A percentile compares a stretch with the other conserved stretches of the same genome.
Conservation (phyloP, 2,113 vertebrate species). For the Rissa tridactyla region DNA sequence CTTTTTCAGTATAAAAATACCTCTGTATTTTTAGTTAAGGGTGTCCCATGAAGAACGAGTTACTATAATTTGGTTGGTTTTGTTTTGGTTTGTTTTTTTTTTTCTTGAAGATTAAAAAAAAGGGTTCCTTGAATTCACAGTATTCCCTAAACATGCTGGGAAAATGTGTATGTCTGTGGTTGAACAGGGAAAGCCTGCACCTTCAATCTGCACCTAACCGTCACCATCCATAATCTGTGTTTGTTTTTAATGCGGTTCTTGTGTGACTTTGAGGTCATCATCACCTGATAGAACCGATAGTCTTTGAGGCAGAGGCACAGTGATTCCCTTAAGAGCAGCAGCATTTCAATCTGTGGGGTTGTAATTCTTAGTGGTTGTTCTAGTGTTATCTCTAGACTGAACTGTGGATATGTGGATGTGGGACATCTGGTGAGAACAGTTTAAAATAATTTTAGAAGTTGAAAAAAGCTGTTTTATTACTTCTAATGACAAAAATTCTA, state of each 20-base stretch:
- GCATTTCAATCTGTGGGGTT: neutral
- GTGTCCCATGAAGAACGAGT: neutral
- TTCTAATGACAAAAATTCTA: neutral
- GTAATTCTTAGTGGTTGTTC: slow-evolving; percentile 2
- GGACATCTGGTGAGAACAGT: slow-evolving; percentile 34
- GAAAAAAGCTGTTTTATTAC: slow-evolving; percentile 10
- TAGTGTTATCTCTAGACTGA: slow-evolving; percentile 20
- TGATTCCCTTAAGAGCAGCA: neutral
- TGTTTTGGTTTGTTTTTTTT: neutral
- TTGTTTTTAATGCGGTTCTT: neutral
- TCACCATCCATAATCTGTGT: neutral
- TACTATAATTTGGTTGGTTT: neutral
- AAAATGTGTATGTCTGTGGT: too few relatives aligned
- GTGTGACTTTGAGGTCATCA: neutral
- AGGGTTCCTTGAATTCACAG: neutral
- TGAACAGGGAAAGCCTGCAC: neutral
- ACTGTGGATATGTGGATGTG: neutral
- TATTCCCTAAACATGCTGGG: neutral
- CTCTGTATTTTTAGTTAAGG: neutral
- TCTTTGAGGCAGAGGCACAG: neutral
- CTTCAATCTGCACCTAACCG: neutral
- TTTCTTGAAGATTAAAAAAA: neutral
- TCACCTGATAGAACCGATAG: neutral
- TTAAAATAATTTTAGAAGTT: neutral
- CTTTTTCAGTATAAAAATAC: neutral